Conservation (phyloP, 2,888 invertebrate species). For the Helleia helle region DNA sequence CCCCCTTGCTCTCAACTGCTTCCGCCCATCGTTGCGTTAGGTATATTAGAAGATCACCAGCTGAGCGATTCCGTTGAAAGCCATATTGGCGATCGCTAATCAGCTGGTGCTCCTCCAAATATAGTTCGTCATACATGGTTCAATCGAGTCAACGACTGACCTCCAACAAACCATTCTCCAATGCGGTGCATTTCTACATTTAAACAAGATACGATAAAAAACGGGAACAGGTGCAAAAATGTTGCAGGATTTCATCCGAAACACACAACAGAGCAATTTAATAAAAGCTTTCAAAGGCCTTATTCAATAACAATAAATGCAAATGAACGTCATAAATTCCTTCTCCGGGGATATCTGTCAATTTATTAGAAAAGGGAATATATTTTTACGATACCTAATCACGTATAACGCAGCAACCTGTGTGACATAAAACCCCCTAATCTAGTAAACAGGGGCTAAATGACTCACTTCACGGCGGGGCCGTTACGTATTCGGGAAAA, state of each 20-base stretch:
- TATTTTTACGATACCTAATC: conserved; percentile 17
- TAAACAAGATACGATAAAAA: too few species aligned
- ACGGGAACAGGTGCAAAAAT: neutral
- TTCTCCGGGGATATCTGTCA: conserved; percentile 3
- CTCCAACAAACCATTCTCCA: too few species aligned
- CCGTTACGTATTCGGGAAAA: conserved; percentile 51
- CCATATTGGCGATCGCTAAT: too few species aligned
- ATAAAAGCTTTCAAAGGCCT: too few species aligned
- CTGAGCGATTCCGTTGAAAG: too few species aligned
- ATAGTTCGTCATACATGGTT: too few species aligned
- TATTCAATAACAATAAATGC: conserved; percentile 1
- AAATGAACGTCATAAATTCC: conserved; percentile 6
- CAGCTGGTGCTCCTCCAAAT: too few species aligned
- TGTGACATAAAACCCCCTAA: conserved; percentile 68
- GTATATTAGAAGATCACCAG: too few species aligned
- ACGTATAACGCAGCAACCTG: conserved; percentile 38
- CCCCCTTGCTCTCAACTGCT: too few species aligned
- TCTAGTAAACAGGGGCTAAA: conserved; percentile 70
- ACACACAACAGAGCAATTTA: neutral
- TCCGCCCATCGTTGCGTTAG: too few species aligned
- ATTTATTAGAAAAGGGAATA: conserved; percentile 8
- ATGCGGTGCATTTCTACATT: too few species aligned
- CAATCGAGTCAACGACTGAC: too few species aligned
- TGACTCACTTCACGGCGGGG: conserved; percentile 67
- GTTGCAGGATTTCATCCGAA: neutral